Conservation (phyloP, 2,888 invertebrate species). For the Amitus sp. region DNA sequence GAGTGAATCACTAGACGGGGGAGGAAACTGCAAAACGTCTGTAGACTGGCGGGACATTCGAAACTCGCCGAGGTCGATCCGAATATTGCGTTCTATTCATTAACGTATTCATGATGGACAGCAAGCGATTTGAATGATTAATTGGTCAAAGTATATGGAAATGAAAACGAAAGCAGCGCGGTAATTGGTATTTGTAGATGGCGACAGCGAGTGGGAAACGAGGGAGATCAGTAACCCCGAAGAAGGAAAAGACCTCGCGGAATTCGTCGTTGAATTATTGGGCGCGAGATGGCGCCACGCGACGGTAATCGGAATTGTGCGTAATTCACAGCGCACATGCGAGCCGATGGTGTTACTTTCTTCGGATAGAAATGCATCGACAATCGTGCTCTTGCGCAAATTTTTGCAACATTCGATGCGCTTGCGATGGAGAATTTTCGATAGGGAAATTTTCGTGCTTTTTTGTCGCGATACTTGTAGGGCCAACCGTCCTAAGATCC, state of each 20-base stretch:
- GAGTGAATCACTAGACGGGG: too few relatives aligned
- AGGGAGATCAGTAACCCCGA: slow-evolving; percentile 58
- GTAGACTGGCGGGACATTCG: too few relatives aligned
- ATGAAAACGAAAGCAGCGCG: too few relatives aligned
- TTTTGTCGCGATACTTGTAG: slow-evolving; percentile 8
- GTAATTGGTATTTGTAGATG: too few relatives aligned
- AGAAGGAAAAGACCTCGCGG: slow-evolving; percentile 52
- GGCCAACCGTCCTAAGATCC: slow-evolving; percentile 18
- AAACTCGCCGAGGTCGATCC: too few relatives aligned
- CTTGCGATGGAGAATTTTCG: neutral
- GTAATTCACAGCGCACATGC: slow-evolving; percentile 20
- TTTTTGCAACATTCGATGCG: neutral
- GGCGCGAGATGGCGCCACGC: slow-evolving; percentile 46
- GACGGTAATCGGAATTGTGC: slow-evolving; percentile 20
- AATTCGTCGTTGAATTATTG: slow-evolving; percentile 44
- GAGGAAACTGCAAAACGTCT: too few relatives aligned
- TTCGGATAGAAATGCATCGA: slow-evolving; percentile 8
- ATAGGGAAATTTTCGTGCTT: neutral
- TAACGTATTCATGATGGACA: too few relatives aligned
- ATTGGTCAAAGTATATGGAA: too few relatives aligned
- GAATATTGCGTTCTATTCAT: too few relatives aligned
- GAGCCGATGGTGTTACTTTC: slow-evolving; percentile 14
- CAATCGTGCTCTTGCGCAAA: slow-evolving; percentile 5
- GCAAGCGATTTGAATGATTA: too few relatives aligned
- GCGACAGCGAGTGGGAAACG: slow-evolving; percentile 54